Base-by-base conservation (phyloP, 2,888 invertebrate species). In the Cyclophora punctaria region DNA sequence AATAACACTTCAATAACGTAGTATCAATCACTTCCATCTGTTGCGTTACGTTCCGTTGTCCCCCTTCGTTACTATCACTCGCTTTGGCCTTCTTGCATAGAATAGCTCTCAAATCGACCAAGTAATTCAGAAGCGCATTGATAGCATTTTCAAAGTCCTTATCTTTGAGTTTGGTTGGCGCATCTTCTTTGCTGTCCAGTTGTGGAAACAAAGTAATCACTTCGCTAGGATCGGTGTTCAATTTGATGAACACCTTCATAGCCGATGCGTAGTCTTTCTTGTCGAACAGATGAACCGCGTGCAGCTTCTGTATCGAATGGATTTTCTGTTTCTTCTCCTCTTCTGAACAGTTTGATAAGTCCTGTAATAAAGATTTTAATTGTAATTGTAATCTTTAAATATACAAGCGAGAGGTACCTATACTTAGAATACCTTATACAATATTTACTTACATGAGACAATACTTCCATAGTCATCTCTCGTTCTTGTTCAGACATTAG, bases 131-230 rank as follows among this genome's bases (percentile, higher is more conserved):
- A 5, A 99, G 89, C 0, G 98, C 97, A 45, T 95, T 89, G 34
- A 98, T 81, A 2, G 97, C 98, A 61, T 92, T 94, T 79, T 98
- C 98, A 51, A 96, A 81, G 72, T 98, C 97, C 53, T 93, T 93
- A 46, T 95, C 96, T 58, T 94, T 93, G 49, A 97, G 81, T 45
- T 93, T 80, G 49, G 91, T 83, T 2, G 56, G 56, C 37, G 71
- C 66, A 1, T 73, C 75, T 3, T 67, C 68, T 48, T 72, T 83
- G 2, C 93, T 93, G 46, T 95, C 91, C 47, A 99, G 85, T 73
- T 96, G 96, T 0, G 99, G 98, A 82, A 97, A 98, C 37, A 99
- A 86, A 55, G 96, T 93, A 57, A 99, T 98, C 5, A 99, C 98
- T 75, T 98, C 96, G 45, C 96, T 95, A 0, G 98, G 98, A 85